Conservation (phyloP, 92 coral and sea anemone species). For the Bergia sp. region DNA sequence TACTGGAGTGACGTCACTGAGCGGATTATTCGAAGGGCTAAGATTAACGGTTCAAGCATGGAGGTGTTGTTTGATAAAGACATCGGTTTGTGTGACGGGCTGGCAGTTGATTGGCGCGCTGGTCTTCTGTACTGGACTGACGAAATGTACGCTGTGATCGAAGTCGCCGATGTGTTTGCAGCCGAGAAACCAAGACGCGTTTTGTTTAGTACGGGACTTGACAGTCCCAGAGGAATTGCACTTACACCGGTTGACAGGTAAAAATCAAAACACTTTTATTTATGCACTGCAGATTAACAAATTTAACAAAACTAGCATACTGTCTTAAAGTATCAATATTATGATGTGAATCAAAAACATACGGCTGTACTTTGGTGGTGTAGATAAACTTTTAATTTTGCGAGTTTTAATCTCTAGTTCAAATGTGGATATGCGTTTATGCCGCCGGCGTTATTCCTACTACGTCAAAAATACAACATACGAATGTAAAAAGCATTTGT, state of each 20-base stretch:
- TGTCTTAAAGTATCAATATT: too few relatives aligned
- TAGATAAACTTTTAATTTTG: too few relatives aligned
- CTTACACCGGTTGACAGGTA: conserved; percentile 64
- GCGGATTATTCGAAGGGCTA: conserved; percentile 51
- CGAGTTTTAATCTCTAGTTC: too few relatives aligned
- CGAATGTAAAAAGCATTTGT: too few relatives aligned
- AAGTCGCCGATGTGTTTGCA: conserved; percentile 55
- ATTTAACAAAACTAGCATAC: too few relatives aligned
- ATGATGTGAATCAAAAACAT: too few relatives aligned
- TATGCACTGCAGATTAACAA: too few relatives aligned
- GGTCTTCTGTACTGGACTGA: conserved; percentile 83
- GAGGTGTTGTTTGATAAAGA: conserved; percentile 16
- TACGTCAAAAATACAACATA: too few relatives aligned
- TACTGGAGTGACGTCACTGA: conserved; percentile 75
- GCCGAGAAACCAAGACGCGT: conserved; percentile 63
- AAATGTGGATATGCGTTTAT: too few relatives aligned
- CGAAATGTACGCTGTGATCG: conserved; percentile 55
- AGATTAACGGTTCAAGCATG: conserved; percentile 40
- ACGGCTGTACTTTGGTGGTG: too few relatives aligned
- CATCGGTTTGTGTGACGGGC: conserved; percentile 74
- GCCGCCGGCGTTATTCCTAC: too few relatives aligned
- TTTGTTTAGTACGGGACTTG: conserved; percentile 54
- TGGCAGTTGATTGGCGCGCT: conserved; percentile 82
- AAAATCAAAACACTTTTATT: background rate
- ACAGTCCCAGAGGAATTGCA: conserved; percentile 74